A percentile compares a stretch with the other conserved stretches of the same genome.
These are phyloP conservation scores for Lycophotia porphyrea DNA, from an alignment of 2,888 invertebrate genomes.

Conservation along the genomic window DNA sequence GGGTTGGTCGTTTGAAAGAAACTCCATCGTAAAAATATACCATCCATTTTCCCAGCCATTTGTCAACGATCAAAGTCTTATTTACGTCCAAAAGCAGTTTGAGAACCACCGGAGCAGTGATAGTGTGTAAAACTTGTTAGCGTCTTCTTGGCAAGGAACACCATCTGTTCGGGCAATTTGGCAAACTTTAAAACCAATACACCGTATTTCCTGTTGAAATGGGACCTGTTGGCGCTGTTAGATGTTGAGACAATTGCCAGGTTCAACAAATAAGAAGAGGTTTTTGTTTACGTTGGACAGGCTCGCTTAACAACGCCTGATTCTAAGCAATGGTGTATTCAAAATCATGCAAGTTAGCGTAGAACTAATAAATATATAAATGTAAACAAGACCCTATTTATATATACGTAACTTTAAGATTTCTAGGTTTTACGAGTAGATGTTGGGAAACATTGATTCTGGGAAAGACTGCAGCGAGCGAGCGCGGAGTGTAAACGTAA, in stretches of 20 bases:
- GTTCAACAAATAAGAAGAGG: not conserved
- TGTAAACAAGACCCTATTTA: too few species aligned
- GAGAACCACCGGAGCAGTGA: constrained; percentile 20
- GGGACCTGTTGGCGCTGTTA: constrained; percentile 50
- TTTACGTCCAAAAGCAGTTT: constrained; percentile 38
- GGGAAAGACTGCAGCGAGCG: too few species aligned
- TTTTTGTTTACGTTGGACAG: not conserved
- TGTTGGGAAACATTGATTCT: too few species aligned
- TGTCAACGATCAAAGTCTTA: constrained; percentile 24
- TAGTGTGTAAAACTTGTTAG: constrained; percentile 51
- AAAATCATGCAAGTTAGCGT: too few species aligned
- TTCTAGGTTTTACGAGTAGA: too few species aligned
- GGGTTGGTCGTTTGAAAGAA: too few species aligned
- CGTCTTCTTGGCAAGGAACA: constrained; percentile 51
- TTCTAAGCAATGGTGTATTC: not conserved
- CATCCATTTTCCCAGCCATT: constrained; percentile 1
- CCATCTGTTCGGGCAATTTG: constrained; percentile 52
- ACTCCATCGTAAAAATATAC: constrained; percentile 23
- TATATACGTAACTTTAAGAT: too few species aligned
- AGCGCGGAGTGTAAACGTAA: too few species aligned
- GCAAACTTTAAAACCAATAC: constrained; percentile 60
- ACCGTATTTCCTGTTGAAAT: constrained; percentile 29
- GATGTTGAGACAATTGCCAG: constrained; percentile 22
- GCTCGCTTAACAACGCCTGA: not conserved
- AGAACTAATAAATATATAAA: too few species aligned